Evolutionary conservation across 1,140 invertebrate species (phyloP), one percentile per base, ranked within the genome.

Genomic region (Drosophila varians): DNA sequence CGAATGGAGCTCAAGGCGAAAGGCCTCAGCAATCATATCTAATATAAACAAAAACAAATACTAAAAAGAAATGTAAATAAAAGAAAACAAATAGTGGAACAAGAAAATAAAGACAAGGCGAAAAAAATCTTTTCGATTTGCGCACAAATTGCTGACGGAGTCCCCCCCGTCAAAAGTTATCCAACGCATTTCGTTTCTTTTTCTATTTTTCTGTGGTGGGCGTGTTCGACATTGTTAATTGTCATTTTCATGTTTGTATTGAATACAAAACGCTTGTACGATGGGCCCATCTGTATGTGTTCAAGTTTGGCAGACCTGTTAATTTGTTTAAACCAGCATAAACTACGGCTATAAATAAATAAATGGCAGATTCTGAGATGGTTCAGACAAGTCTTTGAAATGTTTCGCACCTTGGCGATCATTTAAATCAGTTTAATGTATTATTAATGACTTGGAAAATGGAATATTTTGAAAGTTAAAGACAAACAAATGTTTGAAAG

Each of bases 151-250:
- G 45, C 43, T 64, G 61, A 65, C 36, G 25, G 28, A 21, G 14
- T 12, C 34, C 8, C 8, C 21, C 19, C 57, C 57, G 43, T 51
- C 43, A 66, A 65, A 65, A 43, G 36, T 52, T 66, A 52, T 66
- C 66, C 47, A 43, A 66, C 62, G 18, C 65, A 66, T 52, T 34
- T 42, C 7, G 9, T 31, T 66, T 66, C 19, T 51, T 11, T 49
- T 38, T 38, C 14, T 14, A 16, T 31, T 31, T 19, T 6, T 48
- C 45, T 14, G 34, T 43, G 52, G 62, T 66, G 60, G 62, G 62
- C 62, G 62, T 66, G 62, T 66, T 66, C 62, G 60, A 66, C 46
- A 66, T 65, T 66, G 58, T 66, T 65, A 66, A 52, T 66, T 66
- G 62, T 66, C 60, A 66, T 66, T 65, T 64, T 65, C 4, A 11